A percentile compares a stretch with the other conserved stretches of the same genome.
phyloP scores from a whole-genome alignment of 1,140 invertebrate species.

The Onthophagus taurus region DNA sequence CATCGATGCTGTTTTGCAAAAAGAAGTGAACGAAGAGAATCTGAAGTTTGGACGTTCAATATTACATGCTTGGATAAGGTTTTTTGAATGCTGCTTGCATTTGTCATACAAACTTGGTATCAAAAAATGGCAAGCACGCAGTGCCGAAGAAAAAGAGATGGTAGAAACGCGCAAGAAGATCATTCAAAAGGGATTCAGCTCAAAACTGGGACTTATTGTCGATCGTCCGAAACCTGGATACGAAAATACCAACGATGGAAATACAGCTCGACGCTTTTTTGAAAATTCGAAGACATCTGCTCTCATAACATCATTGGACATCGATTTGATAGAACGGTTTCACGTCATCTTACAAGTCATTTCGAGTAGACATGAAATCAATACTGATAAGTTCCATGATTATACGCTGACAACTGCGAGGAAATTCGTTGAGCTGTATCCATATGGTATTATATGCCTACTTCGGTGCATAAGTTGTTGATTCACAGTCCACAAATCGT shows the following conservation, averaged over 20 bases:
- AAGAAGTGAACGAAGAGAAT: conserved; percentile 1
- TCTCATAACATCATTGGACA: too few relatives aligned
- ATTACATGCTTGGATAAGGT: conserved; percentile 13
- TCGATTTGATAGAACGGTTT: too few relatives aligned
- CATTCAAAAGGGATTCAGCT: conserved; percentile 13
- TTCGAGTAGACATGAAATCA: too few relatives aligned
- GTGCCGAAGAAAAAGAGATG: conserved; percentile 6
- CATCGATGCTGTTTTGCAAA: background rate
- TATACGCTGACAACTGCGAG: too few relatives aligned
- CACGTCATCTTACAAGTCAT: too few relatives aligned
- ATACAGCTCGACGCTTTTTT: conserved; percentile 28
- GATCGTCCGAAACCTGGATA: conserved; percentile 21
- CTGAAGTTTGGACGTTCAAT: conserved; percentile 8
- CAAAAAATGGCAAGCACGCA: conserved; percentile 10
- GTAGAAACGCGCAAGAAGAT: conserved; percentile 1
- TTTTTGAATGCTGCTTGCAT: conserved; percentile 9
- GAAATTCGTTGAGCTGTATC: too few relatives aligned
- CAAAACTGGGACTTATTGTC: conserved; percentile 24
- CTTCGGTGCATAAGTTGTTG: too few relatives aligned
- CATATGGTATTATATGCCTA: too few relatives aligned
- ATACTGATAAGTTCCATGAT: too few relatives aligned
- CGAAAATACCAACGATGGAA: conserved; percentile 36
- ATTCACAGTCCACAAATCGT: too few relatives aligned
- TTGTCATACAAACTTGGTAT: conserved; percentile 12
- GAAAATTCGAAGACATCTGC: background rate